Evolutionary conservation across 2,888 invertebrate genomes (phyloP).

Genomic region (Latheticus oryzae): DNA sequence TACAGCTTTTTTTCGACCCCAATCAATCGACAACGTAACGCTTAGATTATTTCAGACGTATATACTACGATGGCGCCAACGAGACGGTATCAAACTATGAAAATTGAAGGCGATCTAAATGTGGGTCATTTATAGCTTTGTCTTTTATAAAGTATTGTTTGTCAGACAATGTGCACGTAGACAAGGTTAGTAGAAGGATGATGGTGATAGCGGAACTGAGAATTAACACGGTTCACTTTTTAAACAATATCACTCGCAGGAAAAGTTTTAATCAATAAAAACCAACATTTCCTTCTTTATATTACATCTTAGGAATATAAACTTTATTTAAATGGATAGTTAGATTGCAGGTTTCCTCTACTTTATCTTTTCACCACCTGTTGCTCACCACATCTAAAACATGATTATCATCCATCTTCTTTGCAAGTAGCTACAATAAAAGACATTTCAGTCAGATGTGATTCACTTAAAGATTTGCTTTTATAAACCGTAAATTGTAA

Average conservation of each 20-base stretch:
- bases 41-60: conserved; percentile 38
- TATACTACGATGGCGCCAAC: conserved; percentile 51
- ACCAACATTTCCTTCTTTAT: too few species aligned
- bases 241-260: too few species aligned
- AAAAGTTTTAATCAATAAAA: too few species aligned
- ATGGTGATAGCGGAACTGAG: conserved; percentile 7
- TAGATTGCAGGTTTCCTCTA: not conserved
- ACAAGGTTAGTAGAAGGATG: too few species aligned
- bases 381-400: conserved; percentile 14
- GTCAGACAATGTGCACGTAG: too few species aligned
- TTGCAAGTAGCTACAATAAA: conserved; percentile 3
- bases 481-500: conserved; percentile 1
- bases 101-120: conserved; percentile 51
- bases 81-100: conserved; percentile 53
- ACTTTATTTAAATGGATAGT: too few species aligned
- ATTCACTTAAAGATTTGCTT: too few species aligned
- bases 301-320: too few species aligned
- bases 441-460: conserved; percentile 8
- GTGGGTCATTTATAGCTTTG: conserved; percentile 52
- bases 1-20: conserved; percentile 2
- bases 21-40: conserved; percentile 28
- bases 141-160: conserved; percentile 44
- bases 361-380: conserved; percentile 7
- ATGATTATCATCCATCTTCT: conserved; percentile 24
- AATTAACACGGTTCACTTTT: conserved; percentile 10